Base-by-base conservation (phyloP, 2,888 invertebrate genomes). In the Oegoconia quadripuncta region DNA sequence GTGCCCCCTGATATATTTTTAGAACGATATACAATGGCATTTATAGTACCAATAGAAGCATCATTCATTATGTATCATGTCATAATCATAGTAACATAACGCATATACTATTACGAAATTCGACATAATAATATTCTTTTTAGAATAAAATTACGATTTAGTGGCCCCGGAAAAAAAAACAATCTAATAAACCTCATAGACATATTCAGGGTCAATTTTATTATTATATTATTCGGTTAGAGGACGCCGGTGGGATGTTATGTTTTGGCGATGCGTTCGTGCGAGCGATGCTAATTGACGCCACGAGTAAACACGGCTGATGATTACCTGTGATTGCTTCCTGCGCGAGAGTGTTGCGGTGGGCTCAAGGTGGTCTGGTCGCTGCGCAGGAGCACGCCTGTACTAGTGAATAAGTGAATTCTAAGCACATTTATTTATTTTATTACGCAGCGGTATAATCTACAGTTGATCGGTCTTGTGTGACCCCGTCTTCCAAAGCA, bases 311-410 rank as follows among this genome's bases (percentile, higher is more conserved):
- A 61, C 53, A 53, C 59, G 60, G 54, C 59, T 50, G 54, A 56
- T 63, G 52, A 61, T 65, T 65, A 66, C 57, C 52, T 45, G 48
- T 59, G 60, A 68, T 65, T 62, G 56, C 57, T 72, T 74, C 71
- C 72, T 68, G 64, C 52, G 60, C 51, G 38, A 42, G 49, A 50
- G 45, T 44, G 32, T 16, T 14, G 16, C 7, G 16, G 29, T 11
- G 15, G n/a, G 1, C 16, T 16, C 16, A 14, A 29, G 29, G 16
- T 11, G 15, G 16, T 16, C n/a, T 12, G 27, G 3, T 27, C 5
- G 8, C 6, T 22, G n/a, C n/a, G n/a, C n/a, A n/a, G n/a, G n/a
- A n/a, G n/a, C n/a, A n/a, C n/a, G n/a, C n/a, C n/a, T n/a, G n/a
- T n/a, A n/a, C n/a, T n/a, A n/a, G n/a, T n/a, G n/a, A n/a, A n/a